Evolutionary conservation across 2,113 vertebrate species (phyloP), one percentile per base, ranked within the genome.

Genomic region (Tragelaphus imberbis): DNA sequence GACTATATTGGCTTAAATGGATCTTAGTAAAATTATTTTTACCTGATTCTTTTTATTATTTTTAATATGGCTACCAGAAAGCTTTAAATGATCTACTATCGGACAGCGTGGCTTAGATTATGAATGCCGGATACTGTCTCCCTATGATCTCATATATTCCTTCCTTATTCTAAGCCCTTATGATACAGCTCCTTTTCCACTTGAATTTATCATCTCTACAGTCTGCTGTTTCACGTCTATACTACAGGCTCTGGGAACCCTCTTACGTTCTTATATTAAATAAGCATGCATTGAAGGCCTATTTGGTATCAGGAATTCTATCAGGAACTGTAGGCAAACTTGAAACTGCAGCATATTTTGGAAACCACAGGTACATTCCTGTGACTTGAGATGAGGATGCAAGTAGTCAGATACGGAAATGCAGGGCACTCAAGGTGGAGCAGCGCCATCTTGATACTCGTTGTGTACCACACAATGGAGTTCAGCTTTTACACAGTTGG

Each of bases 11-110:
- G 47, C 11, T 27, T 94, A 44, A 88, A 40, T 59, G 6, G 88
- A 33, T n/a, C 27, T 47, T 86, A 68, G 61, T n/a, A 88, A 63
- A 81, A 63, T 93, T 77, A 30, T 17, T 93, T 91, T 98, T 92
- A 85, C 47, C 13, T 89, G 10, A 84, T 80, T 25, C 36, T 65
- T 71, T 90, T 40, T 16, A 92, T 59, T n/a, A 71, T 80, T 77
- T 84, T 63, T 11, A 63, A 79, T 92, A 36, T 53, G 84, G 17
- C 65, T 81, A 49, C 27, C 51, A 19, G 23, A 71, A 85, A 63
- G 19, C 63, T 81, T 88, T n/a, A 87, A 63, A 59, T 86, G 15
- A 33, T 15, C 28, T 25, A 23, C 13, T 27, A 16, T 4, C 75
- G 36, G 71, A 19, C 25, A 96, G 25, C 36, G 53, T 14, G 21